These are phyloP conservation scores for Mamestra brassicae DNA, from an alignment of 2,888 invertebrate genomes.

Conservation along the genomic window DNA sequence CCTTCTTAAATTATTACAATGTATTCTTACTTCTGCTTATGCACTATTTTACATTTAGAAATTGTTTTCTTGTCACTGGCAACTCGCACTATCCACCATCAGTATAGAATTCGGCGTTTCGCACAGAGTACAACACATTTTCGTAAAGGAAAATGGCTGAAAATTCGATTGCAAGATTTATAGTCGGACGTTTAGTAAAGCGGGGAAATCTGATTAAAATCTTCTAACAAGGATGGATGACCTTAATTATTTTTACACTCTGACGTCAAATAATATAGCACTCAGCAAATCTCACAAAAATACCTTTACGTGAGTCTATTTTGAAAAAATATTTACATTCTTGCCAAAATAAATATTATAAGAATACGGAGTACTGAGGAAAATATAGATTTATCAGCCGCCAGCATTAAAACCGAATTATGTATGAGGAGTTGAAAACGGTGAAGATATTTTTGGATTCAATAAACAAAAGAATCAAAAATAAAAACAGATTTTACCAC, in stretches of 20 bases:
- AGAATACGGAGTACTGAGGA: constrained; percentile 18
- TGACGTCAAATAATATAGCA: constrained; percentile 53
- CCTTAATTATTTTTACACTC: constrained; percentile 25
- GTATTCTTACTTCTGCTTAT: too few species aligned
- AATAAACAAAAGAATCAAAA: neutral
- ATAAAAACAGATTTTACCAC: neutral
- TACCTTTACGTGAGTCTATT: constrained; percentile 49
- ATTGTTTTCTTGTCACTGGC: neutral
- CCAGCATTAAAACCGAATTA: constrained; percentile 7
- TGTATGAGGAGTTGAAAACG: constrained; percentile 10
- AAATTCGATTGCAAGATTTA: neutral
- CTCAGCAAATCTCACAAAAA: constrained; percentile 35
- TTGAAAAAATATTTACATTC: constrained; percentile 50
- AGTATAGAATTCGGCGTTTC: neutral
- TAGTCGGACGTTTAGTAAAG: neutral
- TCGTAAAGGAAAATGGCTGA: neutral
- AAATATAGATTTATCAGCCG: constrained; percentile 33
- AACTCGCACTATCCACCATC: neutral
- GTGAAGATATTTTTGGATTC: neutral
- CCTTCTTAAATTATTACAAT: too few species aligned
- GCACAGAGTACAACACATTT: too few species aligned
- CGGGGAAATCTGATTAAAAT: neutral
- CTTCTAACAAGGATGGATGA: neutral
- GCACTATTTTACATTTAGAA: neutral
- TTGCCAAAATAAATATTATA: constrained; percentile 56